Evolutionary conservation across 2,113 vertebrate genomes (phyloP).

Genomic region (Naja naja): DNA sequence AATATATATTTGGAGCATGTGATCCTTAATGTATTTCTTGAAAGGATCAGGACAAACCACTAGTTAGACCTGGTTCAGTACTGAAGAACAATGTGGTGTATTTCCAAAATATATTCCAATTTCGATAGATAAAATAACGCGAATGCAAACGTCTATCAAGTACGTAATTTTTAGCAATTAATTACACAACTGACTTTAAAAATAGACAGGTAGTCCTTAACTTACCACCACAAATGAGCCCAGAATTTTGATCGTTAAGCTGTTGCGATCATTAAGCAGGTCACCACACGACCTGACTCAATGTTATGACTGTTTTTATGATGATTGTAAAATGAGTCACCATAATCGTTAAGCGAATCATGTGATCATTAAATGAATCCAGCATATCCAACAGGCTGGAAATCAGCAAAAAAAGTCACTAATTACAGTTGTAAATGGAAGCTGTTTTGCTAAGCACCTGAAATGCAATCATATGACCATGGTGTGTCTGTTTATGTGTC

Average conservation of each 20-base stretch:
- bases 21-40: background rate
- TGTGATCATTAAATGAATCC: background rate
- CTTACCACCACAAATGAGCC: background rate
- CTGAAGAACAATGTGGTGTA: constrained; percentile 10
- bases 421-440: background rate
- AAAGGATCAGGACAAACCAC: background rate
- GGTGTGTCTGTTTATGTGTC: background rate
- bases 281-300: background rate
- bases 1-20: background rate
- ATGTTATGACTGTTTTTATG: background rate
- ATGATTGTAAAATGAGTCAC: background rate
- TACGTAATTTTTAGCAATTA: background rate
- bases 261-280: background rate
- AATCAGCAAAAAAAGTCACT: background rate
- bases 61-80: background rate
- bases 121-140: no score
- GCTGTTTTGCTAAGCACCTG: background rate
- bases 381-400: background rate
- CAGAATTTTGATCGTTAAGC: background rate
- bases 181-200: background rate
- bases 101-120: background rate
- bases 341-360: background rate
- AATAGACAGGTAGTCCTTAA: background rate
- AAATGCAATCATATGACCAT: background rate
- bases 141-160: background rate